Conservation (phyloP, 2,797 vertebrate genomes). For the Rhinatrema bivittatum region DNA sequence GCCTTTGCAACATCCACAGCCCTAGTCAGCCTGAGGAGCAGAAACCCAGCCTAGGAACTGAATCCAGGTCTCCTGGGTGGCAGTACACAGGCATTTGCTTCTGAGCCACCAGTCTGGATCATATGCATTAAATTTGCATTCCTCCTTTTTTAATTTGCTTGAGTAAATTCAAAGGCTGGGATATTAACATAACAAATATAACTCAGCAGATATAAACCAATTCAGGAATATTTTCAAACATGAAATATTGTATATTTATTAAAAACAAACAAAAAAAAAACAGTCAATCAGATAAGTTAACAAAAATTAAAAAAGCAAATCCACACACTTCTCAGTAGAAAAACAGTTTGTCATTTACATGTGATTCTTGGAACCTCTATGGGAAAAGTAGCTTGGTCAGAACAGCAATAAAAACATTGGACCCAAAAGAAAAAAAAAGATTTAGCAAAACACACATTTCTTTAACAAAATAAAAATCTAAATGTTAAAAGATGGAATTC, state of each 20-base stretch:
- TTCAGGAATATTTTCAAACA: slow-evolving; percentile 56
- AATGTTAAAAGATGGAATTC: no score
- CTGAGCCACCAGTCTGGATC: no score
- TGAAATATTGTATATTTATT: slow-evolving; percentile 76
- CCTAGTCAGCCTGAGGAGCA: no score
- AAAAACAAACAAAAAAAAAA: slow-evolving; percentile 75
- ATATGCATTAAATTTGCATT: no score
- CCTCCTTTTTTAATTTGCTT: no score
- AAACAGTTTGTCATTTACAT: slow-evolving; percentile 67
- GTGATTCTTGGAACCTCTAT: slow-evolving; percentile 47
- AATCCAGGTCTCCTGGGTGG: no score
- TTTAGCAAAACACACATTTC: slow-evolving; percentile 8
- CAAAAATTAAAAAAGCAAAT: slow-evolving; percentile 79
- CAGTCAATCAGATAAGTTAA: slow-evolving; percentile 96
- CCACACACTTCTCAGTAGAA: slow-evolving; percentile 79
- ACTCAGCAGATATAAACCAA: no score
- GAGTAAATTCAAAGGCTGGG: no score
- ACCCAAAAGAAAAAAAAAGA: slow-evolving; percentile 51
- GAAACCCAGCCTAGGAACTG: no score
- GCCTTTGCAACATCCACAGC: no score
- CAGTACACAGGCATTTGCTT: no score
- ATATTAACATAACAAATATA: no score
- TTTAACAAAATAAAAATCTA: slow-evolving; percentile 12
- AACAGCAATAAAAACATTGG: slow-evolving; percentile 79
- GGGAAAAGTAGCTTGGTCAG: slow-evolving; percentile 85